These are phyloP conservation scores for Drosophila silvestris DNA, from an alignment of 2,888 invertebrate genomes.

Conservation along the genomic window DNA sequence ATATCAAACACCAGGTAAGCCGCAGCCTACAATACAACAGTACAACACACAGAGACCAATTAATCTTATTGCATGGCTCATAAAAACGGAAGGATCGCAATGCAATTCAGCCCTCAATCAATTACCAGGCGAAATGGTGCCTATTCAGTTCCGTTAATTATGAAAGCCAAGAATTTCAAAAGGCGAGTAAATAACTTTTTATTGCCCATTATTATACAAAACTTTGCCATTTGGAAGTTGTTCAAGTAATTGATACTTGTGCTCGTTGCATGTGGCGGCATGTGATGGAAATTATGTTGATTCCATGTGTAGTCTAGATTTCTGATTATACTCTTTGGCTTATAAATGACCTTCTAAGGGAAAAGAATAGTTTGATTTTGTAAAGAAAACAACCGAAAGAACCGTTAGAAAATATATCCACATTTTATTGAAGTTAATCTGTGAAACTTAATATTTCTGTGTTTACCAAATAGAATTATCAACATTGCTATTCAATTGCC, in stretches of 20 bases:
- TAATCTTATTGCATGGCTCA: constrained; percentile 47
- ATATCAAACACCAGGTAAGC: constrained; percentile 46
- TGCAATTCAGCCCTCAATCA: constrained; percentile 38
- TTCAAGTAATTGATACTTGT: constrained; percentile 7
- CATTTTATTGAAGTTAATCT: no score
- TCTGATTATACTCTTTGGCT: not conserved
- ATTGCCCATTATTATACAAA: constrained; percentile 8
- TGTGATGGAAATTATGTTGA: not conserved
- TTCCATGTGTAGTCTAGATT: not conserved
- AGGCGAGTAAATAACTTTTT: constrained; percentile 18
- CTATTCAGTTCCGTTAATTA: constrained; percentile 37
- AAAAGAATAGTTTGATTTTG: not conserved
- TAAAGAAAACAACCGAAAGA: not conserved
- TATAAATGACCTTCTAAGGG: not conserved
- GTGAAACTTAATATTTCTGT: no score
- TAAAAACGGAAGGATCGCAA: constrained; percentile 26
- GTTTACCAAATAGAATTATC: no score
- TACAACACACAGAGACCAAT: constrained; percentile 34
- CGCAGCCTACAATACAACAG: constrained; percentile 8
- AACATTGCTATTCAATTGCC: no score
- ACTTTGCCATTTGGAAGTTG: constrained; percentile 3
- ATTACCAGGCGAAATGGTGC: constrained; percentile 29
- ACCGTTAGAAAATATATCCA: no score
- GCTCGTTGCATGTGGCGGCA: constrained; percentile 1
- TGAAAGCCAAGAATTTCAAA: constrained; percentile 25